Percentiles rank a stretch among this genome's conserved stretches.
These are phyloP conservation scores for Serinus canaria DNA, from an alignment of 2,113 vertebrate species.

Conservation along the genomic window DNA sequence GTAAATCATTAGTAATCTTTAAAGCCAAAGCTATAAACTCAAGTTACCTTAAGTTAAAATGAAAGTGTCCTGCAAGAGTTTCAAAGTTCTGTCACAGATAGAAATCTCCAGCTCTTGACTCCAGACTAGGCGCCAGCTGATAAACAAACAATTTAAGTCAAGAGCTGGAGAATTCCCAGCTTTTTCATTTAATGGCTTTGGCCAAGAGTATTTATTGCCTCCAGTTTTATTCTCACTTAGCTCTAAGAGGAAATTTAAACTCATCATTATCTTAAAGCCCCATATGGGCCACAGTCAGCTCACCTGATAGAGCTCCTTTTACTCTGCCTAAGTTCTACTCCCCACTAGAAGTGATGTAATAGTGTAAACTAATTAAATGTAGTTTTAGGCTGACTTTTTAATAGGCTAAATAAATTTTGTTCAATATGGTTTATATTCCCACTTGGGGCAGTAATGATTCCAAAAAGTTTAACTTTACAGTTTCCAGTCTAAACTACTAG, in stretches of 20 bases:
- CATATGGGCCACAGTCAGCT: conserved; percentile 72
- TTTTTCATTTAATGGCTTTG: conserved; percentile 85
- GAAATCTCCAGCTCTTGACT: conserved; percentile 86
- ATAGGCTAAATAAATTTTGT: conserved; percentile 78
- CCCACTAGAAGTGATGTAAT: conserved; percentile 73
- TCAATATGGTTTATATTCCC: conserved; percentile 78
- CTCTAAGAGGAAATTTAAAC: conserved; percentile 85
- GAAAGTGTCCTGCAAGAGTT: conserved; percentile 87
- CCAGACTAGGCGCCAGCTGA: conserved; percentile 87
- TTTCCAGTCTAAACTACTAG: conserved; percentile 69
- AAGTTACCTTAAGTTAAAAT: conserved; percentile 89
- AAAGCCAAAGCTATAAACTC: conserved; percentile 87
- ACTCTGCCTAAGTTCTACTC: conserved; percentile 56
- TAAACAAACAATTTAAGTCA: conserved; percentile 89
- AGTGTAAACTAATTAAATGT: conserved; percentile 77
- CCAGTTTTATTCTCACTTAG: conserved; percentile 87
- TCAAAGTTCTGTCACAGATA: conserved; percentile 88
- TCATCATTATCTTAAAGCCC: conserved; percentile 84
- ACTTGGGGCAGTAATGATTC: conserved; percentile 76
- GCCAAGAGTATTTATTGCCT: conserved; percentile 87
- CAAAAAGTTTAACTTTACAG: conserved; percentile 72
- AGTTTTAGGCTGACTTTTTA: conserved; percentile 77
- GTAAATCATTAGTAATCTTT: conserved; percentile 95
- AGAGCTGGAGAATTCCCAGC: conserved; percentile 88
- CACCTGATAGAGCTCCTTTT: conserved; percentile 74